A percentile compares a stretch with the other conserved stretches of the same genome.
phyloP scores from a whole-genome alignment of 2,888 invertebrate species.

The Conistra vaccinii region DNA sequence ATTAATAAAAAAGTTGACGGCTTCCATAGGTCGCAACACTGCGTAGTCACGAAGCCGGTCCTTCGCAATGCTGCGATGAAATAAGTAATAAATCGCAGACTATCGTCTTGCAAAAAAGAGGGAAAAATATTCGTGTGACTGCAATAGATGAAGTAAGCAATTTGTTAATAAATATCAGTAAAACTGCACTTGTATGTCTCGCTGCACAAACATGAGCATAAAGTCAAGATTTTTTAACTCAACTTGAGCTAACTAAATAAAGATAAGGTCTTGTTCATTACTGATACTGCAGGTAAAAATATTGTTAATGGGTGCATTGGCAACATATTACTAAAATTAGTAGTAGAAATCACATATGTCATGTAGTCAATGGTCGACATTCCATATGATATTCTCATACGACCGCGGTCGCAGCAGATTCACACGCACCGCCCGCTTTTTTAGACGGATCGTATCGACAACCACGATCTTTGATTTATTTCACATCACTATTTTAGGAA shows the following conservation, averaged over 20 bases:
- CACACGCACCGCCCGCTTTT: conserved; percentile 86
- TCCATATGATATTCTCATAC: conserved; percentile 84
- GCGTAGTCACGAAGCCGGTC: conserved; percentile 75
- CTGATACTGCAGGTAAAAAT: conserved; percentile 64
- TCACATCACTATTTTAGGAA: conserved; percentile 90
- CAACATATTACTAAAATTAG: conserved; percentile 73
- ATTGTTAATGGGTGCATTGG: conserved; percentile 60
- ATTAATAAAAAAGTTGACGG: conserved; percentile 71
- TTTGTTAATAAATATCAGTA: conserved; percentile 61
- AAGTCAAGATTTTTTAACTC: conserved; percentile 53
- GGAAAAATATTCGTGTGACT: conserved; percentile 59
- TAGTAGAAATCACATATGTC: conserved; percentile 75
- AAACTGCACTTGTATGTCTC: conserved; percentile 53
- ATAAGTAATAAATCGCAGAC: conserved; percentile 71
- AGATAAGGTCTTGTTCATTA: conserved; percentile 60
- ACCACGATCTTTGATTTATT: conserved; percentile 87
- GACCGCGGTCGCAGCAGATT: conserved; percentile 84
- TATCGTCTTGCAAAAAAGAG: conserved; percentile 67
- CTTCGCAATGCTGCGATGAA: conserved; percentile 74
- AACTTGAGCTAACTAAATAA: conserved; percentile 51
- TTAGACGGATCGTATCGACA: conserved; percentile 82
- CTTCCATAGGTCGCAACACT: conserved; percentile 73
- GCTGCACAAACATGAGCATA: conserved; percentile 51
- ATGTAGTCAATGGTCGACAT: conserved; percentile 76
- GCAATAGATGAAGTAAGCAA: conserved; percentile 62